These are phyloP conservation scores for Sebastes matsubarae DNA, from an alignment of 2,797 vertebrate species.

Conservation along the genomic window DNA sequence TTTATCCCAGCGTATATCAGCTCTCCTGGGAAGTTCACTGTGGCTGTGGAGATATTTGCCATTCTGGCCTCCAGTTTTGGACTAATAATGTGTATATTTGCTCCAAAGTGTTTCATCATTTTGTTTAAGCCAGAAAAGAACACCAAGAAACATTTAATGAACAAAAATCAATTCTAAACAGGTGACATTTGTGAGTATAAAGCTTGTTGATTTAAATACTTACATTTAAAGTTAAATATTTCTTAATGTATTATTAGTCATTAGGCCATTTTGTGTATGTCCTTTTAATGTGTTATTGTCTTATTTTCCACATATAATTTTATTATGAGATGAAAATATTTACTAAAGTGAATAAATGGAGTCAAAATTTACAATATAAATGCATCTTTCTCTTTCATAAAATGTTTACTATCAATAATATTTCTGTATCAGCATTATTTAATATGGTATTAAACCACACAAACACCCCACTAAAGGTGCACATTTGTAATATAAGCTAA, in stretches of 20 bases:
- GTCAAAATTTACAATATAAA: too few relatives aligned
- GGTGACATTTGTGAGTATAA: not conserved
- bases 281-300: too few relatives aligned
- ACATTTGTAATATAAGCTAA: too few relatives aligned
- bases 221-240: not conserved
- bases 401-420: too few relatives aligned
- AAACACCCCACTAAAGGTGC: too few relatives aligned
- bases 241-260: too few relatives aligned
- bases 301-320: too few relatives aligned
- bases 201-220: not conserved
- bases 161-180: slow-evolving; percentile 35
- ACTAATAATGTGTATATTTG: slow-evolving; percentile 57
- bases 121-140: slow-evolving; percentile 74
- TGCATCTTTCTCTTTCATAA: too few relatives aligned
- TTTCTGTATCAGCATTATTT: too few relatives aligned
- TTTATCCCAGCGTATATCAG: slow-evolving; percentile 79
- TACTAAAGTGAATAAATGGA: not conserved
- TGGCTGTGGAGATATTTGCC: slow-evolving; percentile 79
- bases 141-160: slow-evolving; percentile 75
- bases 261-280: too few relatives aligned
- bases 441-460: too few relatives aligned
- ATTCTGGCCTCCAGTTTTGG: slow-evolving; percentile 79
- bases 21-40: slow-evolving; percentile 77
- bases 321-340: not conserved
- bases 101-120: slow-evolving; percentile 77